Percentiles rank a stretch among this genome's conserved stretches.
phyloP scores from a whole-genome alignment of 2,797 vertebrate species.

The Platalea minor region DNA sequence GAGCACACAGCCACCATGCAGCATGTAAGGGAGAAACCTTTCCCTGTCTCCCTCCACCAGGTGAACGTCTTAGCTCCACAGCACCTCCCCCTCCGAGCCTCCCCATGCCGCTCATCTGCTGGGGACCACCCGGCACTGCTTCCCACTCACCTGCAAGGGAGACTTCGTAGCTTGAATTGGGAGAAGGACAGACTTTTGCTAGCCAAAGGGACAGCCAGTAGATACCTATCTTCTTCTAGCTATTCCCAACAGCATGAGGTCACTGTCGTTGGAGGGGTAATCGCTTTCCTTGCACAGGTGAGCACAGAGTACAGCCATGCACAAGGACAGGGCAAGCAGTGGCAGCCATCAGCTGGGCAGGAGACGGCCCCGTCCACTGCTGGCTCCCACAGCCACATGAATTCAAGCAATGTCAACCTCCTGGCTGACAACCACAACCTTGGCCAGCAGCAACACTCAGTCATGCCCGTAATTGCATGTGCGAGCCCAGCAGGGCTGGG shows the following conservation, averaged over 20 bases:
- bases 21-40: not conserved
- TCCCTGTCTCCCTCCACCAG: not conserved
- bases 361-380: not conserved
- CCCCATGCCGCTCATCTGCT: not conserved
- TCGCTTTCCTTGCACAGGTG: not conserved
- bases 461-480: accelerated
- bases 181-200: not conserved
- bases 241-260: not conserved
- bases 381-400: not conserved
- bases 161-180: not conserved
- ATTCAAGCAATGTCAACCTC: not conserved
- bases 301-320: not conserved
- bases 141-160: not conserved
- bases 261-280: not conserved
- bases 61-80: not conserved
- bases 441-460: not conserved
- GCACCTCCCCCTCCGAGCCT: not conserved
- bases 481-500: accelerated
- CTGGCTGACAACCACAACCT: not conserved
- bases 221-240: not conserved
- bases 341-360: not conserved
- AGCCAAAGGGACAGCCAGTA: not conserved
- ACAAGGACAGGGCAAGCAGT: not conserved
- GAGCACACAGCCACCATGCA: not conserved
- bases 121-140: not conserved